phyloP scores from a whole-genome alignment of 2,888 invertebrate species.

The Glyphotaelius pellucidus region DNA sequence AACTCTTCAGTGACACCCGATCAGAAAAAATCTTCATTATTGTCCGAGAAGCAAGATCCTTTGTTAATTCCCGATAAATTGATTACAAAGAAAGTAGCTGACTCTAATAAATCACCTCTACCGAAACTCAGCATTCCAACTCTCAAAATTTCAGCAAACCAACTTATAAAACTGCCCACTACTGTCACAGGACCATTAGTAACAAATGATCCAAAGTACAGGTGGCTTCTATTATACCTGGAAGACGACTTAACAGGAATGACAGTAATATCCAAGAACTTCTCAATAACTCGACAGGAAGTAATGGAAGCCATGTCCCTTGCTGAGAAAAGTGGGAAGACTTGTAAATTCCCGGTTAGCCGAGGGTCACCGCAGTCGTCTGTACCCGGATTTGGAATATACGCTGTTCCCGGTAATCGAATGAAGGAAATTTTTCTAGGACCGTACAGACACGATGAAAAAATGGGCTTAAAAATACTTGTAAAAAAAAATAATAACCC shows the following conservation, averaged over 20 bases:
- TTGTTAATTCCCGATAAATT: neutral
- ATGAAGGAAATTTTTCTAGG: constrained; percentile 51
- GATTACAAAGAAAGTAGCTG: neutral
- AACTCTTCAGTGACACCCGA: neutral
- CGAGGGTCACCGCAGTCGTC: neutral
- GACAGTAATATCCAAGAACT: constrained; percentile 69
- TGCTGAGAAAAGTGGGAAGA: constrained; percentile 47
- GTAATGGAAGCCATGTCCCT: constrained; percentile 43
- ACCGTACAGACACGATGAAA: constrained; percentile 55
- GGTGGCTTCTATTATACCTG: constrained; percentile 78
- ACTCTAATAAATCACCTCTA: neutral
- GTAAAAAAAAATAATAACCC: neutral
- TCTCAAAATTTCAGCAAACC: constrained; percentile 14
- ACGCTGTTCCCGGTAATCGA: constrained; percentile 57
- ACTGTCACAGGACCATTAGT: constrained; percentile 37
- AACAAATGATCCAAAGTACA: constrained; percentile 68
- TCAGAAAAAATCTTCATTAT: neutral
- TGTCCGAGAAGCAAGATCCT: neutral
- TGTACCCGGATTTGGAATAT: constrained; percentile 55
- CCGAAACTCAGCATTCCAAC: constrained; percentile 24
- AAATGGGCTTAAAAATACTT: constrained; percentile 45
- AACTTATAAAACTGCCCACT: constrained; percentile 16
- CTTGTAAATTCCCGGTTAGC: constrained; percentile 43
- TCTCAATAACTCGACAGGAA: constrained; percentile 16
- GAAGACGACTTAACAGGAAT: constrained; percentile 78